These are phyloP conservation scores for Pomatorhinus ruficollis DNA, from an alignment of 2,113 vertebrate genomes.

Conservation along the genomic window DNA sequence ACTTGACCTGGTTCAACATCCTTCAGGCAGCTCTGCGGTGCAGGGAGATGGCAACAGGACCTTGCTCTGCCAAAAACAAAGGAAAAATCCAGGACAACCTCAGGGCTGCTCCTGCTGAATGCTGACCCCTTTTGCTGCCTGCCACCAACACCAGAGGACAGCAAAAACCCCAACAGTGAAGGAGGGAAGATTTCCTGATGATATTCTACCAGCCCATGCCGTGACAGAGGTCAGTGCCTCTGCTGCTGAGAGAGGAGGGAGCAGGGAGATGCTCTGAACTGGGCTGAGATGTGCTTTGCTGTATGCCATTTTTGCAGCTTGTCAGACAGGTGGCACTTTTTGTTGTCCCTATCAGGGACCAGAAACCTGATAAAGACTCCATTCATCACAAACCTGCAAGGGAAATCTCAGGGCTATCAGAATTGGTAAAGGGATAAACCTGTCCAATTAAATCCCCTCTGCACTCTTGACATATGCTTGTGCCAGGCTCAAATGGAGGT, in stretches of 20 bases:
- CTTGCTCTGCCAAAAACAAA: neutral
- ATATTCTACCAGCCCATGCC: neutral
- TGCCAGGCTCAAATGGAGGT: slow-evolving; percentile 17
- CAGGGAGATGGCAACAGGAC: neutral
- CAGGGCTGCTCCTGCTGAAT: neutral
- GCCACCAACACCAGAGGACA: neutral
- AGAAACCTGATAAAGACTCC: slow-evolving; percentile 37
- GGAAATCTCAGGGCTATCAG: slow-evolving; percentile 30
- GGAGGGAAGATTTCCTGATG: neutral
- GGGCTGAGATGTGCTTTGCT: neutral
- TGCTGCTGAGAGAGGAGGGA: neutral
- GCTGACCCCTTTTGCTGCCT: neutral
- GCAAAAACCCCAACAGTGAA: neutral
- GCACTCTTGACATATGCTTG: slow-evolving; percentile 18
- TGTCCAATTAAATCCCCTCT: slow-evolving; percentile 53
- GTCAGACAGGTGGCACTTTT: slow-evolving; percentile 22
- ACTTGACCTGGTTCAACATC: neutral
- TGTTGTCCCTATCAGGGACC: neutral
- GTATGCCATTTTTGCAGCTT: slow-evolving; percentile 19
- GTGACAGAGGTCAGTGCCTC: neutral
- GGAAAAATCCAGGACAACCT: neutral
- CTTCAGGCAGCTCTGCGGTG: neutral
- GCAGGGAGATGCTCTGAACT: neutral
- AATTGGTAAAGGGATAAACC: slow-evolving; percentile 49
- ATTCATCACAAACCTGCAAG: slow-evolving; percentile 21